Evolutionary conservation across 1,140 invertebrate genomes (phyloP).

Genomic region (Drosophila azteca): DNA sequence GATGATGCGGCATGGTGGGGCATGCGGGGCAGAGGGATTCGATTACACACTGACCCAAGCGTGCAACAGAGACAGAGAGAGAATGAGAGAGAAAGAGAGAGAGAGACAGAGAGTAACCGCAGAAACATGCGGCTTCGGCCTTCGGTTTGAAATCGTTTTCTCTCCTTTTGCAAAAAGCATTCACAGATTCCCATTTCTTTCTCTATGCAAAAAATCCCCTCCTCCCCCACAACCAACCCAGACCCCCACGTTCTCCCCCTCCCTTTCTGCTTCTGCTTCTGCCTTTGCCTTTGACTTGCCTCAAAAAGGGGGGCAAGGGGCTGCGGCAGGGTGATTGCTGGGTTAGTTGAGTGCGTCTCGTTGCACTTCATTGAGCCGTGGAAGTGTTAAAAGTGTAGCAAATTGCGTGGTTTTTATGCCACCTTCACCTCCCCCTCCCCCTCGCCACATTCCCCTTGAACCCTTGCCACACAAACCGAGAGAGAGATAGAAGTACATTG

Average conservation of each 20-base stretch:
- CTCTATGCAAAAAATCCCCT: too few species aligned
- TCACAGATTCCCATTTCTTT: conserved; percentile 42
- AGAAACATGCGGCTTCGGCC: conserved; percentile 56
- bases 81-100: neutral
- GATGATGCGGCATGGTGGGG: neutral
- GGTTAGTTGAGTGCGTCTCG: conserved; percentile 63
- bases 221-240: neutral
- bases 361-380: conserved; percentile 79
- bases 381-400: conserved; percentile 79
- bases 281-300: conserved; percentile 59
- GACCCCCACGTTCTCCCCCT: neutral
- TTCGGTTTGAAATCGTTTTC: conserved; percentile 51
- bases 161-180: conserved; percentile 49
- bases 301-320: neutral
- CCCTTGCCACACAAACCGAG: too few species aligned
- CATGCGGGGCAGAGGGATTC: conserved; percentile 59
- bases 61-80: neutral
- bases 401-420: conserved; percentile 75
- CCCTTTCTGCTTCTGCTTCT: conserved; percentile 12
- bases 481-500: neutral
- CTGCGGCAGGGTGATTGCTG: conserved; percentile 5
- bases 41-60: conserved; percentile 67
- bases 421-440: neutral
- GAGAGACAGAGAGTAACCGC: conserved; percentile 27
- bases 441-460: too few species aligned